Conservation (phyloP, 2,888 invertebrate genomes). For the Leuctra nigra region DNA sequence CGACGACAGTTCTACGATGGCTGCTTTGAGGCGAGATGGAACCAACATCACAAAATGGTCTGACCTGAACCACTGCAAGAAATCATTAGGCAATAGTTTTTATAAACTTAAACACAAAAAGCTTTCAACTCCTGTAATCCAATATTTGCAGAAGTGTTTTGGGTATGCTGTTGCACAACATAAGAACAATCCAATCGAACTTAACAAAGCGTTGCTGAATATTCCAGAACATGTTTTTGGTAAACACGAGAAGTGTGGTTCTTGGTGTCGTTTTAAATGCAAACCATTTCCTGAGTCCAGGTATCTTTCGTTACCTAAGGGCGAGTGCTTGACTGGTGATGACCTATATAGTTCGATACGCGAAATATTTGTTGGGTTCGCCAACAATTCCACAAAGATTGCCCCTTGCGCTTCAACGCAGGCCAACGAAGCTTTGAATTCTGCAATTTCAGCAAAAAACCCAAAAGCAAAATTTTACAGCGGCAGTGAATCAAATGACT, state of each 20-base stretch:
- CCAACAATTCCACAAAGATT: neutral
- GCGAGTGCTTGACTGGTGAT: neutral
- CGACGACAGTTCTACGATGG: constrained; percentile 21
- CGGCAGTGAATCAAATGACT: neutral
- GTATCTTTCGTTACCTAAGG: neutral
- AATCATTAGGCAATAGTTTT: neutral
- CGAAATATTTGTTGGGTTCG: neutral
- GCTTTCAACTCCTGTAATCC: neutral
- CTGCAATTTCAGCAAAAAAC: constrained; percentile 2
- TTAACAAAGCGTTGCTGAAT: neutral
- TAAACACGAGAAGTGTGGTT: neutral
- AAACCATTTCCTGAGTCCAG: neutral
- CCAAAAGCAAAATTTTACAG: constrained; percentile 10
- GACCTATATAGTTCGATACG: neutral
- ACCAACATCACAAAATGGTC: constrained; percentile 9
- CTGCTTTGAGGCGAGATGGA: constrained; percentile 20
- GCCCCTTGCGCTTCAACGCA: constrained; percentile 9
- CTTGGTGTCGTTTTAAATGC: neutral
- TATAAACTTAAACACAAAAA: neutral
- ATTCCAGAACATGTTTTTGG: neutral
- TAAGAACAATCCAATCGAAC: neutral
- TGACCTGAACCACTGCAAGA: constrained; percentile 1
- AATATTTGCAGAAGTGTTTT: neutral
- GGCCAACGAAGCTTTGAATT: neutral
- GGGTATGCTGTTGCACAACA: neutral